Percentiles rank a stretch among this genome's conserved stretches.
Evolutionary conservation across 2,888 invertebrate genomes (phyloP).

Genomic region (Cyclophora albipunctata): DNA sequence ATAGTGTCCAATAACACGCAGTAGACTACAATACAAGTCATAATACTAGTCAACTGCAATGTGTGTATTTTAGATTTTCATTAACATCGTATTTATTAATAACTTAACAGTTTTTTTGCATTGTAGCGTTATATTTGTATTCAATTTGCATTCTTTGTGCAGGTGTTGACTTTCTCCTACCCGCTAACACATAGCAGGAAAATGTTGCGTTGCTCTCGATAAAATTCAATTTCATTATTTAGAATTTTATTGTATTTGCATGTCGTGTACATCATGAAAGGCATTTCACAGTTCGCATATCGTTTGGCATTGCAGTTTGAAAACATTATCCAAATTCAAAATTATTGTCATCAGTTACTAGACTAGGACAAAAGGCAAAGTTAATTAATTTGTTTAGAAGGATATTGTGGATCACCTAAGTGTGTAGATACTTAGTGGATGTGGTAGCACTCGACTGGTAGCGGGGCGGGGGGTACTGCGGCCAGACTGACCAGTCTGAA

Average conservation of each 20-base stretch:
- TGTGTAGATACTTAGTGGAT: constrained; percentile 58
- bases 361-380: constrained; percentile 32
- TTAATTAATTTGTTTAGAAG: constrained; percentile 61
- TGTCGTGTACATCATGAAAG: constrained; percentile 45
- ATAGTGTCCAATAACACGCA: constrained; percentile 41
- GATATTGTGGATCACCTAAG: constrained; percentile 39
- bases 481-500: constrained; percentile 22
- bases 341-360: constrained; percentile 12
- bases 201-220: constrained; percentile 71
- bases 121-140: constrained; percentile 68
- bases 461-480: constrained; percentile 24
- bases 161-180: constrained; percentile 72
- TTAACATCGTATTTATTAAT: constrained; percentile 63
- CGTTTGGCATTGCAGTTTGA: constrained; percentile 43
- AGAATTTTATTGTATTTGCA: constrained; percentile 49
- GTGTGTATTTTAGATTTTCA: constrained; percentile 48
- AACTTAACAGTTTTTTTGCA: constrained; percentile 59
- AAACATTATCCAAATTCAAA: constrained; percentile 19
- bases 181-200: constrained; percentile 73
- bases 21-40: constrained; percentile 34
- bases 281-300: constrained; percentile 54
- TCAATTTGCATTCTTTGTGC: constrained; percentile 72
- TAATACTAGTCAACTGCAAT: constrained; percentile 41
- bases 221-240: constrained; percentile 35
- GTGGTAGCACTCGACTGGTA: constrained; percentile 53